Conservation (phyloP, 1,140 invertebrate genomes). For the Babylonia areolata region DNA sequence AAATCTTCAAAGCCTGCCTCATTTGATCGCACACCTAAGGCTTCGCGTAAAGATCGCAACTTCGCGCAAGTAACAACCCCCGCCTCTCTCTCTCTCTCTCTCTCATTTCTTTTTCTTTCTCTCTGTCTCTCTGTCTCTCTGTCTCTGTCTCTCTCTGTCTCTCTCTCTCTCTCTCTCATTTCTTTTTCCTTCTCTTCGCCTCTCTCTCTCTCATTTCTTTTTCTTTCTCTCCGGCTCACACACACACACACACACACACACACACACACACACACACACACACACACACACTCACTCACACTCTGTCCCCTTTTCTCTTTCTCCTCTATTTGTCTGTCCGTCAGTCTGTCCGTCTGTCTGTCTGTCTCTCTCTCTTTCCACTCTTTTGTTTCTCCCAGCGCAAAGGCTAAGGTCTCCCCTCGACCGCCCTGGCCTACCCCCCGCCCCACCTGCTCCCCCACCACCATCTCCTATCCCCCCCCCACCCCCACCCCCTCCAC, state of each 20-base stretch:
- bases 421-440: no score
- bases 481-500: background rate
- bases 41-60: background rate
- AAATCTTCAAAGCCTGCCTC: background rate
- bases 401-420: no score
- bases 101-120: background rate
- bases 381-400: no score
- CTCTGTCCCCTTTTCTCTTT: background rate
- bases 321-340: background rate
- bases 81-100: background rate
- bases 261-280: background rate
- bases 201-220: background rate
- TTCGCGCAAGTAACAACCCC: background rate
- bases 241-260: background rate
- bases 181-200: background rate
- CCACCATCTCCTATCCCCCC: no score
- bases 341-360: no score
- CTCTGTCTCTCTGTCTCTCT: background rate
- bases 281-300: background rate
- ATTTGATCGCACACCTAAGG: conserved; percentile 1
- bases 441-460: no score
- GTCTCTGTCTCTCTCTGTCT: background rate
- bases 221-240: background rate
- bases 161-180: background rate
- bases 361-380: no score